Conservation (phyloP, 2,888 invertebrate species). For the Philereme vetulata region DNA sequence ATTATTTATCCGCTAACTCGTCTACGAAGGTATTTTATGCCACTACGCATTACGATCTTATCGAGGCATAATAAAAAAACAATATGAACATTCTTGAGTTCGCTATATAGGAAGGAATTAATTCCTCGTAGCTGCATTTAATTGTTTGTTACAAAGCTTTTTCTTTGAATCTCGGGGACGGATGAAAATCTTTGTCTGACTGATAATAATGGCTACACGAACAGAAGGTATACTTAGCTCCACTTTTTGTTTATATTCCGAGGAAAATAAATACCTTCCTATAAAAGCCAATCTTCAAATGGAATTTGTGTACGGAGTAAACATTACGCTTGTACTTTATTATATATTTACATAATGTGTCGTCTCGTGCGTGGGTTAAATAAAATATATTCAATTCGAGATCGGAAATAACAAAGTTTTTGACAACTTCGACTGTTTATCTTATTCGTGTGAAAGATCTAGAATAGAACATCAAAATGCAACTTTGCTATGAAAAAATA, state of each 20-base stretch:
- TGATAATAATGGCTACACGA: conserved; percentile 59
- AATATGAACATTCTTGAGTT: conserved; percentile 39
- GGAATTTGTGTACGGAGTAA: conserved; percentile 13
- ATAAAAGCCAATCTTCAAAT: conserved; percentile 26
- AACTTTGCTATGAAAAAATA: too few species aligned
- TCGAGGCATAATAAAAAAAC: conserved; percentile 30
- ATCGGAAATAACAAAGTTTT: not conserved
- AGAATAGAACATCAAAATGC: too few species aligned
- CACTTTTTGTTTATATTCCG: conserved; percentile 36
- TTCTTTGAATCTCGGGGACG: conserved; percentile 55
- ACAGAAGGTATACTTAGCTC: conserved; percentile 49
- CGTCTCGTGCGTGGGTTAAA: not conserved
- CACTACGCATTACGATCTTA: conserved; percentile 21
- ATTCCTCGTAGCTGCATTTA: conserved; percentile 64
- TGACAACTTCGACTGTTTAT: not conserved
- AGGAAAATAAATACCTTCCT: conserved; percentile 27
- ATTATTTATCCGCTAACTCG: conserved; percentile 23
- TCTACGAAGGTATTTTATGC: conserved; percentile 15
- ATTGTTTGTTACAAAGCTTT: conserved; percentile 70
- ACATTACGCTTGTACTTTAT: conserved; percentile 5
- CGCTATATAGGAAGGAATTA: conserved; percentile 52
- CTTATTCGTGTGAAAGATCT: not conserved
- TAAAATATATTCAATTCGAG: not conserved
- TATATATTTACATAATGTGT: not conserved
- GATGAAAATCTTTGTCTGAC: conserved; percentile 56